Conservation (phyloP, 2,888 invertebrate genomes). For the Serrognathus titanus region DNA sequence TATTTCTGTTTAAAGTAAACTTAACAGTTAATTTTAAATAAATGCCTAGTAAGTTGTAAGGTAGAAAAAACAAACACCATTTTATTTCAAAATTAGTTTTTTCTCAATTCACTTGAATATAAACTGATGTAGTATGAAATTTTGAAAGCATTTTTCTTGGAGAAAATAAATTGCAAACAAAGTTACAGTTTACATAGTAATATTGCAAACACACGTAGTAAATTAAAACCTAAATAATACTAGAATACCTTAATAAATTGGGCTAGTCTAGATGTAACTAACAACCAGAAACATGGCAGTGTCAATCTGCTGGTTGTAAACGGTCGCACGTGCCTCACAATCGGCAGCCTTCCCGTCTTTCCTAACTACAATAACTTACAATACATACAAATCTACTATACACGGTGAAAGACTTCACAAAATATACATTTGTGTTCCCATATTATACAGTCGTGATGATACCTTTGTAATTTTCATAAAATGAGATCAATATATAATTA, state of each 20-base stretch:
- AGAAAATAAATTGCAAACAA: background rate
- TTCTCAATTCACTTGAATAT: no score
- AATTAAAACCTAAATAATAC: conserved; percentile 27
- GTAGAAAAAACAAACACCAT: background rate
- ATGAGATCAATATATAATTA: conserved; percentile 15
- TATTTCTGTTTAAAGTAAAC: no score
- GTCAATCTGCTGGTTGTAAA: conserved; percentile 29
- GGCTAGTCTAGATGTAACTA: conserved; percentile 28
- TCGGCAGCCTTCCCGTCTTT: conserved; percentile 14
- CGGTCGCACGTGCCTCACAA: conserved; percentile 10
- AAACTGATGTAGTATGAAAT: background rate
- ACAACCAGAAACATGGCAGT: conserved; percentile 31
- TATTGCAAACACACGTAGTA: conserved; percentile 41
- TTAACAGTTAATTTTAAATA: no score
- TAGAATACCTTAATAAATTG: conserved; percentile 25
- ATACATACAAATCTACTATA: conserved; percentile 45
- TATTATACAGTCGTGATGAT: conserved; percentile 14
- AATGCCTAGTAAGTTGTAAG: no score
- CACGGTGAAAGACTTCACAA: conserved; percentile 44
- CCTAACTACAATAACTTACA: conserved; percentile 35
- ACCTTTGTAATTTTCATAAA: conserved; percentile 17
- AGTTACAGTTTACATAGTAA: conserved; percentile 30
- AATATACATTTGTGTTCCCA: conserved; percentile 31
- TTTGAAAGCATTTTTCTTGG: background rate
- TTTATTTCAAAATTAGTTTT: background rate